Conservation (phyloP, 2,888 invertebrate species). For the Podotricha telesiphe region DNA sequence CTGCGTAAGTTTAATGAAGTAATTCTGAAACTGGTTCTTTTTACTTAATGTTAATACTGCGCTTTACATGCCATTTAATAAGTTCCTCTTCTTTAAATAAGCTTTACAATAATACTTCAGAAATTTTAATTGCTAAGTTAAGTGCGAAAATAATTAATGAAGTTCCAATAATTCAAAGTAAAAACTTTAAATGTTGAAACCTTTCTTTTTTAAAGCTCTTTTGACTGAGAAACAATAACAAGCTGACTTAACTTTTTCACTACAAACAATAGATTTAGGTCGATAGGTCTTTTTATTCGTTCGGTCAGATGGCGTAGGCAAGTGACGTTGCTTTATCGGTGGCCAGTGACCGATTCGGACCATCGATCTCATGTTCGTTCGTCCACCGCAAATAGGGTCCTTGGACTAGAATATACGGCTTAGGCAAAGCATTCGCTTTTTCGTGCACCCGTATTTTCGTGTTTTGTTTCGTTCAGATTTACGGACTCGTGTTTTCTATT, state of each 20-base stretch:
- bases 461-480: constrained; percentile 38
- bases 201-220: constrained; percentile 38
- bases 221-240: constrained; percentile 40
- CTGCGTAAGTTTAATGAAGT: background rate
- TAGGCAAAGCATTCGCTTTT: constrained; percentile 46
- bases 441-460: constrained; percentile 44
- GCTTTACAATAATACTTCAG: constrained; percentile 3
- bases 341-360: constrained; percentile 47
- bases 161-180: constrained; percentile 26
- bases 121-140: constrained; percentile 17
- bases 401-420: constrained; percentile 48
- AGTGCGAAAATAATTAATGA: constrained; percentile 26
- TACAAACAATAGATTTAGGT: constrained; percentile 43
- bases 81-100: background rate
- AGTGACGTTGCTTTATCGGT: constrained; percentile 46
- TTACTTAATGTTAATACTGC: background rate
- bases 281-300: constrained; percentile 44
- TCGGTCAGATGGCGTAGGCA: constrained; percentile 46
- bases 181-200: constrained; percentile 26
- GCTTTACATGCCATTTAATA: background rate
- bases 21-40: background rate
- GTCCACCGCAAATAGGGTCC: constrained; percentile 50
- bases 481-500: constrained; percentile 32
- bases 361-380: constrained; percentile 49
- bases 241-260: constrained; percentile 40